Percentiles rank a stretch among this genome's conserved stretches.
Conservation (phyloP, 2,888 invertebrate genomes). For the Plebejus anna region DNA sequence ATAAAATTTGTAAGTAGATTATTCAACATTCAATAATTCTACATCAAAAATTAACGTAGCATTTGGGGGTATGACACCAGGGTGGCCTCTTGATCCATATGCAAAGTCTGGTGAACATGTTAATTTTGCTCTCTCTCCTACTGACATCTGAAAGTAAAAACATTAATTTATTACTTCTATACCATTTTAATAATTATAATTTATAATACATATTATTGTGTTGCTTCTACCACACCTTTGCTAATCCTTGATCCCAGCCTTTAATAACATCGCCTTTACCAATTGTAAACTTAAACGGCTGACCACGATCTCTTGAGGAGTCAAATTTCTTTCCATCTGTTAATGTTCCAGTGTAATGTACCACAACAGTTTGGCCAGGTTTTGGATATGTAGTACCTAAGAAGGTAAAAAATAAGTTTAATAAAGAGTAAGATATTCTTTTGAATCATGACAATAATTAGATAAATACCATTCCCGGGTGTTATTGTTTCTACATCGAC, state of each 20-base stretch:
- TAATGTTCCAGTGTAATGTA: conserved; percentile 97
- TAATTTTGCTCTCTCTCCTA: conserved; percentile 95
- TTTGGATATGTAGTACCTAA: conserved; percentile 94
- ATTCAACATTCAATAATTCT: conserved; percentile 93
- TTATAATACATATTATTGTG: neutral
- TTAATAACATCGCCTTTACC: conserved; percentile 98
- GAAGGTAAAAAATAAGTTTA: neutral
- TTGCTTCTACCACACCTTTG: conserved; percentile 80
- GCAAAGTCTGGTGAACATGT: conserved; percentile 97
- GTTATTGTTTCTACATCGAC: conserved; percentile 67
- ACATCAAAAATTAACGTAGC: conserved; percentile 97
- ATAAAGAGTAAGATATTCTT: neutral
- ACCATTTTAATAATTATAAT: neutral
- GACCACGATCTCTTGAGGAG: conserved; percentile 95
- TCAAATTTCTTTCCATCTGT: conserved; percentile 95
- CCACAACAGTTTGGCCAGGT: conserved; percentile 95
- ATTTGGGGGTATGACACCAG: conserved; percentile 97
- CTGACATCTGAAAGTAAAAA: conserved; percentile 85
- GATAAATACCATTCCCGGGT: conserved; percentile 59
- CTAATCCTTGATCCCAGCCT: conserved; percentile 98
- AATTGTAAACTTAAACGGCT: conserved; percentile 96
- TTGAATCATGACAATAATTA: no score
- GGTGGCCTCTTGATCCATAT: conserved; percentile 95
- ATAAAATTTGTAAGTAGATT: conserved; percentile 43
- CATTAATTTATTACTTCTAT: neutral